Evolutionary conservation across 2,113 vertebrate species (phyloP).

Genomic region (Nannospalax galili): DNA sequence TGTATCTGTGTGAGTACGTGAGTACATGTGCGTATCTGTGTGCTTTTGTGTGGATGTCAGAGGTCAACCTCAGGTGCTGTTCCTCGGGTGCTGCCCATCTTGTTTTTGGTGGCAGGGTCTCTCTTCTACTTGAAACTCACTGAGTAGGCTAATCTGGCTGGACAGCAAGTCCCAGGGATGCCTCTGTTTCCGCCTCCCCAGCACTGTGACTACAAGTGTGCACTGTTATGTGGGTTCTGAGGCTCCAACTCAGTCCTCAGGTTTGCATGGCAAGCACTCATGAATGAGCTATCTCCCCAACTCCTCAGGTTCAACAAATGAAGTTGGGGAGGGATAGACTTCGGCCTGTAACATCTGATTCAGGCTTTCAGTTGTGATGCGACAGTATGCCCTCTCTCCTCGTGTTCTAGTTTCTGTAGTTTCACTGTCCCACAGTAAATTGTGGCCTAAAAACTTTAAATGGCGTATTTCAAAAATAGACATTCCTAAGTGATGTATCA

Average conservation of each 20-base stretch:
- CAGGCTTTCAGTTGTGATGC: neutral
- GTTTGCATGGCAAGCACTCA: neutral
- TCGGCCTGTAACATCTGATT: neutral
- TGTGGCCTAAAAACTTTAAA: neutral
- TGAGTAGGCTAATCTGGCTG: neutral
- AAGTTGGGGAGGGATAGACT: neutral
- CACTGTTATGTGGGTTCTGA: neutral
- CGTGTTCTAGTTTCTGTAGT: neutral
- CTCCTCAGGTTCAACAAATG: neutral
- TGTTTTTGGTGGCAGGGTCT: neutral
- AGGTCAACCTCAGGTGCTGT: neutral
- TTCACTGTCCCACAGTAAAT: neutral
- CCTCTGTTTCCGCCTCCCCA: neutral
- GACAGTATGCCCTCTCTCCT: neutral
- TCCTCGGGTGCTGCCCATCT: neutral
- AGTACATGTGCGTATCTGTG: neutral
- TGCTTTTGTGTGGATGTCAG: neutral
- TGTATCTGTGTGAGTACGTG: neutral
- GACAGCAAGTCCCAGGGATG: too few relatives aligned
- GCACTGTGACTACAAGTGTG: neutral
- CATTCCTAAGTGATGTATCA: neutral
- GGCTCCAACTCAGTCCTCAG: neutral
- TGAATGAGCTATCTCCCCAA: neutral
- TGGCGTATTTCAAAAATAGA: neutral
- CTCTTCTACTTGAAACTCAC: too few relatives aligned